Conservation (phyloP, 2,888 invertebrate species). For the Abscondita cerata region DNA sequence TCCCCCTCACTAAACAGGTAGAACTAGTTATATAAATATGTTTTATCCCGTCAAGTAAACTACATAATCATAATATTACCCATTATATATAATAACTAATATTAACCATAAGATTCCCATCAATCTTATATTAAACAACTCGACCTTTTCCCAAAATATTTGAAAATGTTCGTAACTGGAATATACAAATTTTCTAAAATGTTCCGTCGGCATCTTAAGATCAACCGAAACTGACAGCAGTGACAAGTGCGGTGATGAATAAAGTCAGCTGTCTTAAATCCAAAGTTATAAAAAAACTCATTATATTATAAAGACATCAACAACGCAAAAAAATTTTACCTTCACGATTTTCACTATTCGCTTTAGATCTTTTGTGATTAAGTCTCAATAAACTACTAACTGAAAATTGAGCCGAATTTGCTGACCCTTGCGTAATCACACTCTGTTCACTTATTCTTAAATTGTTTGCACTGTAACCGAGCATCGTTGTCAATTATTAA, state of each 20-base stretch:
- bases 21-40: too few relatives aligned
- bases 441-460: conserved; percentile 41
- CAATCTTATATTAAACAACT: too few relatives aligned
- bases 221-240: conserved; percentile 25
- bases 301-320: conserved; percentile 14
- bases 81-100: too few relatives aligned
- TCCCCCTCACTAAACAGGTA: too few relatives aligned
- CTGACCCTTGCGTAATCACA: conserved; percentile 25
- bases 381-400: conserved; percentile 56
- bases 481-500: conserved; percentile 36
- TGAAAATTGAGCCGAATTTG: conserved; percentile 51
- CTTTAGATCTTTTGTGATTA: conserved; percentile 49
- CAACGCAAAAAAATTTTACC: conserved; percentile 46
- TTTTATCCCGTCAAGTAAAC: too few relatives aligned
- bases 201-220: conserved; percentile 31
- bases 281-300: conserved; percentile 24
- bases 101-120: too few relatives aligned
- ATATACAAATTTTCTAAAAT: too few relatives aligned
- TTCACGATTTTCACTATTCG: conserved; percentile 51
- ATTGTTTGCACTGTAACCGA: conserved; percentile 48
- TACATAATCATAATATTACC: too few relatives aligned
- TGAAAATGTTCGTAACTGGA: too few relatives aligned
- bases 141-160: too few relatives aligned
- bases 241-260: conserved; percentile 32
- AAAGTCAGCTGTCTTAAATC: conserved; percentile 32